Base-by-base conservation (phyloP, 2,797 vertebrate species). In the Hybognathus amarus region DNA sequence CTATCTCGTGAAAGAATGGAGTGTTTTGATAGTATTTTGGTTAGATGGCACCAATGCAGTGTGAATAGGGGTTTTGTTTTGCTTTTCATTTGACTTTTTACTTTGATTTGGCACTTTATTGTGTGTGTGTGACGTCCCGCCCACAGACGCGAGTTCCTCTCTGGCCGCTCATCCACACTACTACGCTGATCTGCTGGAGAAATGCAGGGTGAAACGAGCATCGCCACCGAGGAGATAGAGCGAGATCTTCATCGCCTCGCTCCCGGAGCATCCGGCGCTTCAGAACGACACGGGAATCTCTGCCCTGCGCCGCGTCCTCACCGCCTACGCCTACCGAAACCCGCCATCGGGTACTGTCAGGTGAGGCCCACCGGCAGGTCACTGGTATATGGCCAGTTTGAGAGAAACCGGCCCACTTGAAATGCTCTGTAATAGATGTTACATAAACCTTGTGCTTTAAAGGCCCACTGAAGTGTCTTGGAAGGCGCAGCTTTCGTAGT, bases 341-440 rank as follows among this genome's bases (percentile, higher is more conserved):
- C 98, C 33, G 96, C 93, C 90, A 99, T 99, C 18, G 98, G 98
- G 61, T 99, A 99, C 94, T 99, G 98, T 89, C 98, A 99, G 97
- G 66, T 80, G 24, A 17, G 45, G 5, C 5, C 4, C 0, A 15
- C 12, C 42, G 13, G 3, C 3, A 15, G 13, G 15, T 1, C 45
- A 47, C 45, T 47, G 13, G 5, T 13, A 42, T 42, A 4, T 1
- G 42, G 42, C 42, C 42, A 42, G 42, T 42, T 42, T 12, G 42
- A 45, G 42, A 45, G 42, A 45, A 5, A 45, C 42, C 4, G 4
- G 42, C 4, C 42, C 40, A 11, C 40, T 7, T 52, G 50, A 52
- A 52, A 52, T 18, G 50, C 50, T 52, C 6, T 50, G 47, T 50
- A 50, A 50, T 50, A 2, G 18, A 20, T 52, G 18, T 52, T 20